Evolutionary conservation across 1,140 invertebrate genomes (phyloP), one percentile per base, ranked within the genome.

Genomic region (Neodiprion fabricii): DNA sequence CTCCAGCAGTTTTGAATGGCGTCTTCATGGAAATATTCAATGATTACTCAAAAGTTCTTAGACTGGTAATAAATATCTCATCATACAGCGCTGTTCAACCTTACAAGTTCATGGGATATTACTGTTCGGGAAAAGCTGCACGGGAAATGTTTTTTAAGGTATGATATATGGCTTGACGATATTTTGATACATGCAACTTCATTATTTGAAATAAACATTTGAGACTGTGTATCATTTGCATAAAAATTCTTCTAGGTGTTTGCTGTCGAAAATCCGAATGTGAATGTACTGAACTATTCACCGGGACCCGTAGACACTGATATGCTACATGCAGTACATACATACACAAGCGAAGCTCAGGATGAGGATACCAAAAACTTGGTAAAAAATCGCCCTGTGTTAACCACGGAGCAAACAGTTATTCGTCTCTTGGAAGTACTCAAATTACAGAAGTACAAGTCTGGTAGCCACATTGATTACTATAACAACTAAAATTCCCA

Each of bases 221-320:
- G 28, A 67, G 17, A 48, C 21, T 40, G 72, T 76, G 70, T 61
- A 53, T 69, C 23, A 71, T 75, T 77, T 28, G 49, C 40, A 65
- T 75, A 40, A 3, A 40, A 67, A 40, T 40, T 40, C 28, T 61
- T 14, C 4, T 9, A 61, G 80, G 91, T 92, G 1, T 83, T 98
- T 21, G 95, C 95, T 11, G 85, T 90, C n/a, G 96, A 98, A 87
- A 91, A 93, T 72, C 90, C 91, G 21, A 81, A 90, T 28, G 87
- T 95, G 0, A 86, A 91, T 70, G 92, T 97, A 11, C 83, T 98
- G 8, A 97, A 93, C 84, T 98, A 97, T 88, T 94, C 96, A 1
- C 96, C 96, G 0, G 96, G 96, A 17, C 95, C 96, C 1, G 92
- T 97, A 8, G 90, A 95, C 73, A 98, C 96, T 0, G 92, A 94